phyloP scores from a whole-genome alignment of 2,797 vertebrate genomes.

The Rhynchonycteris naso region DNA sequence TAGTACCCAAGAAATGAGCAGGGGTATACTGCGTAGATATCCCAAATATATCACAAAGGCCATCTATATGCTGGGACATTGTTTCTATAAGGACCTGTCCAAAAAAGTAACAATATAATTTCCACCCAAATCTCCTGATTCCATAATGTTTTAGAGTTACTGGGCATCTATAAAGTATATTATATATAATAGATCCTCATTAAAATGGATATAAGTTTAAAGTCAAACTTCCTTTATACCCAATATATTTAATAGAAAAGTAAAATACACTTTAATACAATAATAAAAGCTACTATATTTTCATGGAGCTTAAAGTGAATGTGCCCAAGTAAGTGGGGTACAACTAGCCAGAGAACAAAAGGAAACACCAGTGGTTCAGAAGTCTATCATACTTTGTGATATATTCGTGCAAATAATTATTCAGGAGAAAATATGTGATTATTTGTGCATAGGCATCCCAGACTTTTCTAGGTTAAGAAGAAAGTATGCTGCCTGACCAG shows the following conservation, averaged over 20 bases:
- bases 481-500: neutral
- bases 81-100: neutral
- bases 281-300: neutral
- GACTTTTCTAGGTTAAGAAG: neutral
- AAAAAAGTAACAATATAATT: neutral
- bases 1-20: neutral
- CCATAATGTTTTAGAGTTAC: neutral
- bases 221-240: neutral
- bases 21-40: neutral
- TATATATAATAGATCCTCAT: neutral
- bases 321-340: neutral
- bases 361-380: neutral
- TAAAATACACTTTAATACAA: neutral
- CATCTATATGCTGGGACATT: neutral
- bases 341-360: neutral
- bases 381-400: neutral
- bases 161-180: neutral
- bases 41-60: neutral
- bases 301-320: neutral
- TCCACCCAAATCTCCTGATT: neutral
- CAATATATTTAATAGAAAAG: neutral
- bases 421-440: neutral
- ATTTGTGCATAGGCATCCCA: neutral
- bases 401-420: neutral
- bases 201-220: neutral